Evolutionary conservation across 2,888 invertebrate genomes (phyloP).

Genomic region (Lydus trimaculatus): DNA sequence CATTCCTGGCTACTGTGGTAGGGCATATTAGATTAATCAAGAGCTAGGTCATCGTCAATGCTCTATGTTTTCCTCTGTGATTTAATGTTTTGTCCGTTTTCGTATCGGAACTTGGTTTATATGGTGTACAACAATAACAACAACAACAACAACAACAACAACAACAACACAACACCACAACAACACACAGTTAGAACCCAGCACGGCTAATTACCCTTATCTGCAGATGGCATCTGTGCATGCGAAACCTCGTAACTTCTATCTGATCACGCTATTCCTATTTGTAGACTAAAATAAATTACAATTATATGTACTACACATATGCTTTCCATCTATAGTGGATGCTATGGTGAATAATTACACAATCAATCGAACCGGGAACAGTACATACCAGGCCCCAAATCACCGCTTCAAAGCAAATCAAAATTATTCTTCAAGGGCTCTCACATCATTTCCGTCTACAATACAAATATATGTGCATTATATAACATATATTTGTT

Average conservation of each 20-base stretch:
- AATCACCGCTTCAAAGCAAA: constrained; percentile 12
- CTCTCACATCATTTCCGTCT: neutral
- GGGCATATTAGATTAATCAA: constrained; percentile 15
- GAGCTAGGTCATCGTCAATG: constrained; percentile 28
- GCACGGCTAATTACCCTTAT: constrained; percentile 49
- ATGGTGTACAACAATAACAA: constrained; percentile 24
- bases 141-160: neutral
- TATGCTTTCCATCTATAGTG: constrained; percentile 31
- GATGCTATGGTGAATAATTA: constrained; percentile 25
- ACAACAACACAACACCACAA: neutral
- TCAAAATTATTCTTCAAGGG: constrained; percentile 8
- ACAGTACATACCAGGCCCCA: constrained; percentile 12
- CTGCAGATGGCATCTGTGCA: constrained; percentile 49
- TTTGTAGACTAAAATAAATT: constrained; percentile 49
- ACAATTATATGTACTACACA: constrained; percentile 42
- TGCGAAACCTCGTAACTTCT: constrained; percentile 48
- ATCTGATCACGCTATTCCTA: constrained; percentile 49
- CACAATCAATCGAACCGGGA: constrained; percentile 21
- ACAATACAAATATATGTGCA: neutral
- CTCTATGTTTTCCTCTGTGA: constrained; percentile 27
- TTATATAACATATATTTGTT: neutral
- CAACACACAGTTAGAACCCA: constrained; percentile 42
- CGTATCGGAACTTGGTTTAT: constrained; percentile 34
- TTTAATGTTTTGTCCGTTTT: constrained; percentile 32
- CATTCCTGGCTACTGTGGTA: neutral